Evolutionary conservation across 2,797 vertebrate species (phyloP).

Genomic region (Platalea minor): DNA sequence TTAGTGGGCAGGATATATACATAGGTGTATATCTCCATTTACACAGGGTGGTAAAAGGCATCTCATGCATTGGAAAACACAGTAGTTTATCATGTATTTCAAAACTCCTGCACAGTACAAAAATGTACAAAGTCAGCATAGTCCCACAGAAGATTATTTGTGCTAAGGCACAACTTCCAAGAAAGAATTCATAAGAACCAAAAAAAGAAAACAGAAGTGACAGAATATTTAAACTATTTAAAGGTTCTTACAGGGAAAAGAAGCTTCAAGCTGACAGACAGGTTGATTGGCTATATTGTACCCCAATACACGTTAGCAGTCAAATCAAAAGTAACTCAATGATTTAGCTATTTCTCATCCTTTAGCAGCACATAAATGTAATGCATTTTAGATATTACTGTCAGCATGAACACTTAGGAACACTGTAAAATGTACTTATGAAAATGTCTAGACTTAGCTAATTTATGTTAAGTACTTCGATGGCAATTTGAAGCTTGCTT

Average conservation of each 20-base stretch:
- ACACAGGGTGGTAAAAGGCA: neutral
- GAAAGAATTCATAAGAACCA: neutral
- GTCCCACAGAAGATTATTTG: neutral
- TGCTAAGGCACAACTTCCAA: neutral
- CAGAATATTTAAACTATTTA: neutral
- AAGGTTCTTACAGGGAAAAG: neutral
- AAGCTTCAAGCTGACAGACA: neutral
- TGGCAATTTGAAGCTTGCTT: neutral
- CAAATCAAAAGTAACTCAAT: neutral
- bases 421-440: neutral
- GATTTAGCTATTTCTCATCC: neutral
- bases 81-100: neutral
- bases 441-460: neutral
- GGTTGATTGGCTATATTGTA: neutral
- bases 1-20: neutral
- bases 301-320: neutral
- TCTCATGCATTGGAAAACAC: neutral
- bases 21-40: neutral
- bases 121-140: neutral
- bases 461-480: neutral
- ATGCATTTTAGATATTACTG: neutral
- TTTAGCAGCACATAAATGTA: neutral
- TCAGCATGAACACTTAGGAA: neutral
- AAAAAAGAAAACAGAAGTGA: neutral
- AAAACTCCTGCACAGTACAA: neutral